A percentile compares a stretch with the other conserved stretches of the same genome.
phyloP scores from a whole-genome alignment of 1,140 invertebrate species.

The Diabrotica virgifera region DNA sequence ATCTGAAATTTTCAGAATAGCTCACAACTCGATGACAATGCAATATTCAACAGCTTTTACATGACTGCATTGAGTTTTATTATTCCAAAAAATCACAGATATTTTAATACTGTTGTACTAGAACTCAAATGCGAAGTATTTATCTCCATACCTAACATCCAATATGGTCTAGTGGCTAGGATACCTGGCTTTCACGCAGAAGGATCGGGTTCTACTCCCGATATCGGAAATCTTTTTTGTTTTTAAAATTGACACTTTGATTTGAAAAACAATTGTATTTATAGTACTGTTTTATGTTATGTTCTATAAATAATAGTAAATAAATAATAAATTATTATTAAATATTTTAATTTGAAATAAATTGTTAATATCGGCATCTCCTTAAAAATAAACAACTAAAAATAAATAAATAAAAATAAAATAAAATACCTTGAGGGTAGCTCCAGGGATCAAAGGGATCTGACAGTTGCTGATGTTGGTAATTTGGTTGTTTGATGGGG shows the following conservation, averaged over 20 bases:
- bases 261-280: no score
- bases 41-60: no score
- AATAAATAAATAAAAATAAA: slow-evolving; percentile 35
- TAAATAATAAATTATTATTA: background rate
- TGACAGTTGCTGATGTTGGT: slow-evolving; percentile 27
- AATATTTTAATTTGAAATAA: background rate
- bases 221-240: slow-evolving; percentile 31
- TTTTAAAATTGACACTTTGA: no score
- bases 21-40: no score
- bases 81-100: no score
- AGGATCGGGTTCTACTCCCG: slow-evolving; percentile 44
- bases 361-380: background rate
- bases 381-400: slow-evolving; percentile 28
- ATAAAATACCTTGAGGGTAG: slow-evolving; percentile 44
- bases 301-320: no score
- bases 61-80: no score
- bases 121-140: no score
- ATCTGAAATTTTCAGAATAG: no score
- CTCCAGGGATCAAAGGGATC: slow-evolving; percentile 46
- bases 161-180: slow-evolving; percentile 45
- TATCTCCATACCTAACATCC: no score
- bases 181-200: slow-evolving; percentile 44
- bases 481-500: slow-evolving; percentile 36
- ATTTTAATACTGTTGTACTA: no score
- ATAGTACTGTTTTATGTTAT: no score